Conservation (phyloP, 2,888 invertebrate genomes). For the Drosophila tripunctata region DNA sequence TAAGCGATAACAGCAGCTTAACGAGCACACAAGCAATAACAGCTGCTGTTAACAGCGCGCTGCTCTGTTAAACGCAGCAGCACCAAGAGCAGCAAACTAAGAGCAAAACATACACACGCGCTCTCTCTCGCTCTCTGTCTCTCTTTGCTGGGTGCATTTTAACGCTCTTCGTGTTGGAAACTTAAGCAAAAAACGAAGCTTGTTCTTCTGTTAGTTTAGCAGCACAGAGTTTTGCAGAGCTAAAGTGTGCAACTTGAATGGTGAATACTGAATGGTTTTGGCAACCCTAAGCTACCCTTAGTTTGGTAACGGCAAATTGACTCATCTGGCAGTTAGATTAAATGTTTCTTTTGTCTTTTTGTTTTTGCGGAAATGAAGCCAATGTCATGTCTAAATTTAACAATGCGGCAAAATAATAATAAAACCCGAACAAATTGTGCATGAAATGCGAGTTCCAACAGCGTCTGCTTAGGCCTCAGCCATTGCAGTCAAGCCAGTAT, state of each 20-base stretch:
- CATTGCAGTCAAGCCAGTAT: slow-evolving; percentile 23
- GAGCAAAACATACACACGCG: no score
- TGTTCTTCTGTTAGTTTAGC: slow-evolving; percentile 5
- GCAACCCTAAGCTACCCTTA: slow-evolving; percentile 43
- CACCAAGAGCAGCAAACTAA: slow-evolving; percentile 15
- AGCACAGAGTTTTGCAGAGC: not conserved
- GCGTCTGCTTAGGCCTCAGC: slow-evolving; percentile 15
- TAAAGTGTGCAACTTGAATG: no score
- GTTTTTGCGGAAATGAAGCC: slow-evolving; percentile 29
- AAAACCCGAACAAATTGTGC: slow-evolving; percentile 76
- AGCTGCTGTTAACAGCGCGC: slow-evolving; percentile 22
- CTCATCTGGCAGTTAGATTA: slow-evolving; percentile 66
- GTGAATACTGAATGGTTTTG: not conserved
- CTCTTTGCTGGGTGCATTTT: slow-evolving; percentile 24
- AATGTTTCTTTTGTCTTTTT: slow-evolving; percentile 52
- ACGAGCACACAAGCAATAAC: not conserved
- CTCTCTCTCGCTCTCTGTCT: not conserved
- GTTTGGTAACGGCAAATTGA: slow-evolving; percentile 41
- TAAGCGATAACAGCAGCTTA: slow-evolving; percentile 11
- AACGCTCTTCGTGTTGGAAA: not conserved
- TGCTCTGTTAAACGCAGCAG: slow-evolving; percentile 3
- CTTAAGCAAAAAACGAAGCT: slow-evolving; percentile 3
- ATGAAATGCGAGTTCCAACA: slow-evolving; percentile 57
- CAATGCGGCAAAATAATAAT: slow-evolving; percentile 77
- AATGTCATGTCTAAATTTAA: slow-evolving; percentile 54